Conservation (phyloP, 2,113 vertebrate genomes). For the Xenus cinereus region DNA sequence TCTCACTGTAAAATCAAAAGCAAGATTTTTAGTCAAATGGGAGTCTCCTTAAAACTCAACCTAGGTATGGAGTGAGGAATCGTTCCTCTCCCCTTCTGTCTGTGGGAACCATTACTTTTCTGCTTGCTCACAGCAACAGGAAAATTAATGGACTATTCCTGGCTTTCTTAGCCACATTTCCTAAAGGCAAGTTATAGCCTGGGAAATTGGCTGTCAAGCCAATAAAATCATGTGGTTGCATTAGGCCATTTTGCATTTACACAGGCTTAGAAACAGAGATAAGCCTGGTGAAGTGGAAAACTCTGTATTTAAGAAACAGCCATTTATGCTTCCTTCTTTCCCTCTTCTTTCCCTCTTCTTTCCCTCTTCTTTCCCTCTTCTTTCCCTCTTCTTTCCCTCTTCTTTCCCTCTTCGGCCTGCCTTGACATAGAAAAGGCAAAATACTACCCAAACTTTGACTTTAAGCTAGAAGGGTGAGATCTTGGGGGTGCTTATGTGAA, state of each 20-base stretch:
- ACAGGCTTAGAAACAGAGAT: neutral
- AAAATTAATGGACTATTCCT: conserved; percentile 12
- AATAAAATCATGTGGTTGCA: conserved; percentile 22
- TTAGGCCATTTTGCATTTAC: neutral
- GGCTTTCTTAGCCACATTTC: conserved; percentile 8
- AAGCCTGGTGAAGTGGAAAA: neutral
- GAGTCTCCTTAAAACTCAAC: neutral
- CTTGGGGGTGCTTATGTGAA: neutral
- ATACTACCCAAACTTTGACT: neutral
- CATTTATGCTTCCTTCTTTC: neutral
- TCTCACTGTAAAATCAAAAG: neutral
- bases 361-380: no score
- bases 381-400: no score
- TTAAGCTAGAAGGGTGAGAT: neutral
- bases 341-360: no score
- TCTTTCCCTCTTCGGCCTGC: no score
- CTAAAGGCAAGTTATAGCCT: conserved; percentile 39
- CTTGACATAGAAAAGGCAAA: neutral
- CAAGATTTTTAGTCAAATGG: neutral
- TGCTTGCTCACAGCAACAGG: neutral
- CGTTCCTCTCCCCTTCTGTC: neutral
- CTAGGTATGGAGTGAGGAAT: neutral
- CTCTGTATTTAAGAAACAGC: neutral
- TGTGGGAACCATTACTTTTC: neutral
- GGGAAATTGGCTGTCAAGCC: conserved; percentile 25